Percentiles rank a stretch among this genome's conserved stretches.
Conservation (phyloP, 2,113 vertebrate species). For the Paedocypris sp. region DNA sequence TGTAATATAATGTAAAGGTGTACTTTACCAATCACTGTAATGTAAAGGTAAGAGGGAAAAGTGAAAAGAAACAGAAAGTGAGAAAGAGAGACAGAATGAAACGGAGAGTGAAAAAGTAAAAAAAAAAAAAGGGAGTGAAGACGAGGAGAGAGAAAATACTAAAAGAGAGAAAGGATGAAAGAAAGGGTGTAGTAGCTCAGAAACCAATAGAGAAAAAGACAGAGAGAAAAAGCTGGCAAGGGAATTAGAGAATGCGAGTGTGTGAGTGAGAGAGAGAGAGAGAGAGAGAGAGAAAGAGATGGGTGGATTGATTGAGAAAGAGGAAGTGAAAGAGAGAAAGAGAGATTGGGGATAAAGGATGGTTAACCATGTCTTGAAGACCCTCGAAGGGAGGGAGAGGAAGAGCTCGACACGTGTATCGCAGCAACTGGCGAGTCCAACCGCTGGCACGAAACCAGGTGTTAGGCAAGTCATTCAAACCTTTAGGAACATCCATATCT, state of each 20-base stretch:
- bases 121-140: too few species aligned
- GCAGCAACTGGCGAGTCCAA: conserved; percentile 50
- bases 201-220: too few species aligned
- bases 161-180: too few species aligned
- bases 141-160: too few species aligned
- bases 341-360: conserved; percentile 34
- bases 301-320: too few species aligned
- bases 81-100: too few species aligned
- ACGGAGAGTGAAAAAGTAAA: conserved; percentile 34
- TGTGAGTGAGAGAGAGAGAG: neutral
- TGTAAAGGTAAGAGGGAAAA: too few species aligned
- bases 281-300: conserved; percentile 36
- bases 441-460: conserved; percentile 38
- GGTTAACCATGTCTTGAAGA: conserved; percentile 38
- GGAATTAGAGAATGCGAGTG: too few species aligned
- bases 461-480: conserved; percentile 12
- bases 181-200: too few species aligned
- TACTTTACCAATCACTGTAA: too few species aligned
- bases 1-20: too few species aligned
- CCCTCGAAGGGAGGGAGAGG: conserved; percentile 24
- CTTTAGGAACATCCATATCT: neutral
- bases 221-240: too few species aligned
- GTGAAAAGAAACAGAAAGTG: neutral
- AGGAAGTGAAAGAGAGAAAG: conserved; percentile 9
- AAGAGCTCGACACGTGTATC: conserved; percentile 49